A percentile compares a stretch with the other conserved stretches of the same genome.
Evolutionary conservation across 2,113 vertebrate genomes (phyloP).

Genomic region (Camelus dromedarius): DNA sequence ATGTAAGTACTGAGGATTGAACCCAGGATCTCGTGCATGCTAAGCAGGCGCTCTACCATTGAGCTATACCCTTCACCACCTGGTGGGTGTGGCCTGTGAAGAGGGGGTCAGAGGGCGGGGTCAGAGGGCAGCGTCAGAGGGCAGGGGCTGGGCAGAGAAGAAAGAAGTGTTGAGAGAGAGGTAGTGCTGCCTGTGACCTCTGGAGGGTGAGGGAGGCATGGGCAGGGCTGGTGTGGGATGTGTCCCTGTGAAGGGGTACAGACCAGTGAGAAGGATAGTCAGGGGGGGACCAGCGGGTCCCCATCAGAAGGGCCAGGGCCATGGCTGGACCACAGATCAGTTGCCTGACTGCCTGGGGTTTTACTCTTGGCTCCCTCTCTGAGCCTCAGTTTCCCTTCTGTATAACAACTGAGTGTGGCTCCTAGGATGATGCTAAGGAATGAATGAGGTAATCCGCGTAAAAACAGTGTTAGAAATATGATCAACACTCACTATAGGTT

Average conservation of each 20-base stretch:
- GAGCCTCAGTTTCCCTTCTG: constrained; percentile 6
- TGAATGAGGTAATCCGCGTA: not conserved
- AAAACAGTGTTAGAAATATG: not conserved
- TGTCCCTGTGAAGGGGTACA: not conserved
- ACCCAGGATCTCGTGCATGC: no score
- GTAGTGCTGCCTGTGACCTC: not conserved
- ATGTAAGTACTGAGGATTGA: no score
- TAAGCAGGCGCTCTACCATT: no score
- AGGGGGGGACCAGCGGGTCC: not conserved
- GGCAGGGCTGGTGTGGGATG: not conserved
- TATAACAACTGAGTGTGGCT: fast-evolving
- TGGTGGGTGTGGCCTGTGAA: not conserved
- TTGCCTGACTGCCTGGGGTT: not conserved
- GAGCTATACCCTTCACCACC: not conserved
- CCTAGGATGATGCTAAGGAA: not conserved
- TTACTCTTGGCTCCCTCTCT: not conserved
- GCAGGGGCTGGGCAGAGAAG: not conserved
- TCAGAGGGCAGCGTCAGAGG: not conserved
- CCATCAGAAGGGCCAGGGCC: not conserved
- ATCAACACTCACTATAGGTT: no score
- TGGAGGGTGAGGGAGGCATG: not conserved
- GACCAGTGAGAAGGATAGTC: not conserved
- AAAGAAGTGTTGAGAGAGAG: not conserved
- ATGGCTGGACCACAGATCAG: not conserved
- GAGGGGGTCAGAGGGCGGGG: not conserved